Percentiles rank a stretch among this genome's conserved stretches.
Conservation (phyloP, 2,797 vertebrate species). For the Columba guinea region DNA sequence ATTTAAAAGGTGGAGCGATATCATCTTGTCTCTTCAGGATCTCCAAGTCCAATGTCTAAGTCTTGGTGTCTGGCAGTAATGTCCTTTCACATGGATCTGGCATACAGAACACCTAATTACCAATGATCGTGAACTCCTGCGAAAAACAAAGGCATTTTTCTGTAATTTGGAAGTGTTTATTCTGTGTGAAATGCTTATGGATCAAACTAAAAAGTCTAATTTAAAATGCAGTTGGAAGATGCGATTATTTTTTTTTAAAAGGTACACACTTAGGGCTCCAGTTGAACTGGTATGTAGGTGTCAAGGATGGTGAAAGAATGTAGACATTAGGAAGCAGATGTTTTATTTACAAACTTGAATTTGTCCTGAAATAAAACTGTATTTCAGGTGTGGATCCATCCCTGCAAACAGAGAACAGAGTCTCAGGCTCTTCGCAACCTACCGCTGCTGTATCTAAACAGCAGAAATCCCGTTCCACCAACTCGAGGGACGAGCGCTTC, state of each 20-base stretch:
- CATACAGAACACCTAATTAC: background rate
- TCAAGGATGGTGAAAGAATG: background rate
- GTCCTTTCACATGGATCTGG: background rate
- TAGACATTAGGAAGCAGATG: background rate
- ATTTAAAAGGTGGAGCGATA: background rate
- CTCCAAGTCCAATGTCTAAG: background rate
- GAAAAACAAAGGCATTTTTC: background rate
- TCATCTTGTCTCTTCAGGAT: background rate
- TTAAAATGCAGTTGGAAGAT: background rate
- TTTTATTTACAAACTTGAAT: background rate
- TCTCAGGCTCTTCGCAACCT: conserved; percentile 80
- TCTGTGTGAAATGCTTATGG: background rate
- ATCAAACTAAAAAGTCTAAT: background rate
- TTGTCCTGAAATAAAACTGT: conserved; percentile 13
- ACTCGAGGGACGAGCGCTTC: conserved; percentile 92
- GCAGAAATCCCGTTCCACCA: conserved; percentile 85
- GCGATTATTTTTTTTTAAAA: background rate
- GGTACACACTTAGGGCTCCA: background rate
- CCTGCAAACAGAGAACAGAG: conserved; percentile 86
- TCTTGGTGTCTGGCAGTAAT: background rate
- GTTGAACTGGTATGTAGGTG: background rate
- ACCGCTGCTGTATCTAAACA: conserved; percentile 77
- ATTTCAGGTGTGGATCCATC: conserved; percentile 90
- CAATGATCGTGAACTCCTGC: background rate
- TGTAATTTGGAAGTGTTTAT: background rate